These are phyloP conservation scores for Nymphicus hollandicus DNA, from an alignment of 2,113 vertebrate genomes.

Conservation along the genomic window DNA sequence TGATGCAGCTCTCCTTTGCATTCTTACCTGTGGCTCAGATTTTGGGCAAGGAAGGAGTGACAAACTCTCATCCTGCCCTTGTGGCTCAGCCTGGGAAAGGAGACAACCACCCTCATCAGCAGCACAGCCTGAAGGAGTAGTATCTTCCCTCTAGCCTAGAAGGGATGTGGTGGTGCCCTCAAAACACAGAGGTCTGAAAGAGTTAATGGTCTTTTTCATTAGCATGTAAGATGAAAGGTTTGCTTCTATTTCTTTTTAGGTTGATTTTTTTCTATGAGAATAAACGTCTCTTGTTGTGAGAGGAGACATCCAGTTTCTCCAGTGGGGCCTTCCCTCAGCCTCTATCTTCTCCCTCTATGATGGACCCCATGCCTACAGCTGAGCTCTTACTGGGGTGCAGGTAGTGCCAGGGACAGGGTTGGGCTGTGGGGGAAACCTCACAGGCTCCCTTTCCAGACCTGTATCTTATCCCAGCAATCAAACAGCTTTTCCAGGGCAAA, in stretches of 20 bases:
- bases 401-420: too few relatives aligned
- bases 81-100: neutral
- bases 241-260: neutral
- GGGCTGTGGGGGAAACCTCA: neutral
- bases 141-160: neutral
- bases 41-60: neutral
- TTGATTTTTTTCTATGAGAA: neutral
- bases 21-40: neutral
- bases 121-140: neutral
- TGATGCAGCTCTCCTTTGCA: neutral
- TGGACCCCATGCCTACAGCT: too few relatives aligned
- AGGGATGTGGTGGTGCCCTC: neutral
- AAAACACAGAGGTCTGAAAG: neutral
- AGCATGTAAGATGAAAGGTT: neutral
- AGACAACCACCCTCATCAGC: neutral
- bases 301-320: neutral
- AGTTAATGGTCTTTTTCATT: neutral
- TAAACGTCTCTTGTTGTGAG: neutral
- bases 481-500: neutral
- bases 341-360: neutral
- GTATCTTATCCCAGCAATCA: neutral
- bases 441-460: neutral
- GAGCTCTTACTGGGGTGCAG: neutral
- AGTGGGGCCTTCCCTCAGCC: neutral
- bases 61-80: neutral